These are phyloP conservation scores for Chaetodon trifascialis DNA, from an alignment of 2,113 vertebrate species.

Conservation along the genomic window DNA sequence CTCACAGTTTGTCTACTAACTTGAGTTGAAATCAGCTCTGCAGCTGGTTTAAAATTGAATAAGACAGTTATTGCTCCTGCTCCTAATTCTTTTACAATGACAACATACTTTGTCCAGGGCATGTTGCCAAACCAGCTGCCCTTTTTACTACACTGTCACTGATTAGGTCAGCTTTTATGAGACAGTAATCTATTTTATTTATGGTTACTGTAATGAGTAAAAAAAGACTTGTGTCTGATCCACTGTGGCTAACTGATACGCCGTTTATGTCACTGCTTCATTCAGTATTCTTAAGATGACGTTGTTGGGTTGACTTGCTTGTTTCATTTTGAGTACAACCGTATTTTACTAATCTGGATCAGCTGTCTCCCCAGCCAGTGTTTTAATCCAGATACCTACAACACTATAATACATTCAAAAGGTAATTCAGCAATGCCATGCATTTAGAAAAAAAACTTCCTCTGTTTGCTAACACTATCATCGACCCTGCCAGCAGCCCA, in stretches of 20 bases:
- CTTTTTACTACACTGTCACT: neutral
- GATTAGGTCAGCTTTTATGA: neutral
- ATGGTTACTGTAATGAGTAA: neutral
- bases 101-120: neutral
- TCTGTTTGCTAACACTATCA: neutral
- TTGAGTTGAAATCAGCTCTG: neutral
- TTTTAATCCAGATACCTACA: no score
- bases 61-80: neutral
- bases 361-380: neutral
- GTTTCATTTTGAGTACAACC: no score
- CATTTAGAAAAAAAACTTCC: no score
- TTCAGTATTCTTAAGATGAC: neutral
- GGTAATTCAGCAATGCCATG: no score
- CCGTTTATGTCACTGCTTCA: no score
- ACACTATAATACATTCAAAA: no score
- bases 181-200: neutral
- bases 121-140: neutral
- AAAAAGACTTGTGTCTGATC: neutral
- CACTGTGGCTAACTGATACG: no score
- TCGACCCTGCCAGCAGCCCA: neutral
- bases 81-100: conserved; percentile 6
- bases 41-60: conserved; percentile 11
- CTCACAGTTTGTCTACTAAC: neutral
- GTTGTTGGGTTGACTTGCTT: neutral
- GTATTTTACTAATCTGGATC: neutral